Evolutionary conservation across 92 coral and sea anemone species (phyloP).

Genomic region (Porites evermanni): DNA sequence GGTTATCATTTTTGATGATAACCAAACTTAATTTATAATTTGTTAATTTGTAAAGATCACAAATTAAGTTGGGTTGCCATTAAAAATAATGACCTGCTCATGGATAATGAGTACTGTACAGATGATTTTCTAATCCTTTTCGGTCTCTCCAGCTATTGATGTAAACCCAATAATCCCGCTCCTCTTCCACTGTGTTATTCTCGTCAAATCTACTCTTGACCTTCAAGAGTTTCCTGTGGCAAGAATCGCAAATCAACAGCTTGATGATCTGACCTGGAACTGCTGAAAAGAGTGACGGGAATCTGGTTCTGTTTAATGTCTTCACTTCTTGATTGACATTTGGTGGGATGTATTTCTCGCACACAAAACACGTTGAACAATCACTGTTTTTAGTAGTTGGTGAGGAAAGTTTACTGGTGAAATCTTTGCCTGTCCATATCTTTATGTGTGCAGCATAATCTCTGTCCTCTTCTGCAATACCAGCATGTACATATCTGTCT

Average conservation of each 20-base stretch:
- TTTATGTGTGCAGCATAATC: conserved; percentile 79
- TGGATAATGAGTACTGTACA: conserved; percentile 11
- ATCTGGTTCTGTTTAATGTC: conserved; percentile 67
- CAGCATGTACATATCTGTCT: conserved; percentile 75
- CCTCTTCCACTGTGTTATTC: conserved; percentile 61
- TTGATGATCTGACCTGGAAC: conserved; percentile 55
- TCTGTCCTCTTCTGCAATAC: conserved; percentile 75
- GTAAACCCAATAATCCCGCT: conserved; percentile 71
- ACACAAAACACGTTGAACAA: conserved; percentile 63
- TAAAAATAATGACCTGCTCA: not conserved
- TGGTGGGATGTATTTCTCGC: conserved; percentile 62
- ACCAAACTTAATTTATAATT: too few species aligned
- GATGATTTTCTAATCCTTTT: conserved; percentile 78
- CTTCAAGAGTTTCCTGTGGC: conserved; percentile 71
- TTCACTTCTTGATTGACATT: conserved; percentile 47
- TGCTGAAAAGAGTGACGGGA: conserved; percentile 67
- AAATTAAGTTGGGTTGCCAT: not conserved
- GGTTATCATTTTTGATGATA: too few species aligned
- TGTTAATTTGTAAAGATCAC: too few species aligned
- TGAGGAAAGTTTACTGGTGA: conserved; percentile 42
- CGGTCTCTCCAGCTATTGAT: conserved; percentile 87
- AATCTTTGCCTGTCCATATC: conserved; percentile 74
- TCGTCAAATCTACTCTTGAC: conserved; percentile 75
- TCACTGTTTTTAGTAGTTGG: conserved; percentile 14
- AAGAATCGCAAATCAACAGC: conserved; percentile 63